phyloP scores from a whole-genome alignment of 2,797 vertebrate species.

The Crax fasciolata region DNA sequence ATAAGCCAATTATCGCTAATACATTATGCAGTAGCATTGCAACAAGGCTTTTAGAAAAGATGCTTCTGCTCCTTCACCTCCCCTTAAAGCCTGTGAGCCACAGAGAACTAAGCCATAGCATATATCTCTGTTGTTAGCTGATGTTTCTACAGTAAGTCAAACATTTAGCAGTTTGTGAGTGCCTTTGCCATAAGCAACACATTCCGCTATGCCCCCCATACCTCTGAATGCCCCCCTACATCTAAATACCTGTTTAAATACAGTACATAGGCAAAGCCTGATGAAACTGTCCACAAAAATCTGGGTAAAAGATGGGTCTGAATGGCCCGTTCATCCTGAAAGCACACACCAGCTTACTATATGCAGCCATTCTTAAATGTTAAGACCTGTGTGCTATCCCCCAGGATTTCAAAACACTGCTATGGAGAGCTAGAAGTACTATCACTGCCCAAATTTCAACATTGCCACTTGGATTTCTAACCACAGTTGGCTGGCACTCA shows the following conservation, averaged over 20 bases:
- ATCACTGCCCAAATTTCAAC: not conserved
- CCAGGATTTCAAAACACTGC: not conserved
- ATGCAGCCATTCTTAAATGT: accelerated
- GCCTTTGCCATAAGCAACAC: not conserved
- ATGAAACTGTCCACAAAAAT: not conserved
- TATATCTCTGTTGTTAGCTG: not conserved
- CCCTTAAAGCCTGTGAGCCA: not conserved
- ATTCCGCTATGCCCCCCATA: no score
- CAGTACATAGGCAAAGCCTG: not conserved
- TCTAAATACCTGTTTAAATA: not conserved
- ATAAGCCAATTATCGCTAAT: not conserved
- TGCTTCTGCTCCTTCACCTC: not conserved
- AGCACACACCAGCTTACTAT: not conserved
- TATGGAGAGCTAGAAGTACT: not conserved
- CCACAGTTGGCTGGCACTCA: not conserved
- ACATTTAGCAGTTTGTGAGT: not conserved
- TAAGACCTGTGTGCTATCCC: not conserved
- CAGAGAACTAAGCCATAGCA: not conserved
- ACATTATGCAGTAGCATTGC: not conserved
- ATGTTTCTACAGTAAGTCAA: not conserved
- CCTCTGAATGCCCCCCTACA: no score
- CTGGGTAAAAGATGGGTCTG: not conserved
- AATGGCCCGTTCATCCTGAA: not conserved
- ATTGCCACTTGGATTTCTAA: not conserved
- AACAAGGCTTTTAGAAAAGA: not conserved